Percentiles rank a stretch among this genome's conserved stretches.
Evolutionary conservation across 2,113 vertebrate species (phyloP).

Genomic region (Stercorarius parasiticus): DNA sequence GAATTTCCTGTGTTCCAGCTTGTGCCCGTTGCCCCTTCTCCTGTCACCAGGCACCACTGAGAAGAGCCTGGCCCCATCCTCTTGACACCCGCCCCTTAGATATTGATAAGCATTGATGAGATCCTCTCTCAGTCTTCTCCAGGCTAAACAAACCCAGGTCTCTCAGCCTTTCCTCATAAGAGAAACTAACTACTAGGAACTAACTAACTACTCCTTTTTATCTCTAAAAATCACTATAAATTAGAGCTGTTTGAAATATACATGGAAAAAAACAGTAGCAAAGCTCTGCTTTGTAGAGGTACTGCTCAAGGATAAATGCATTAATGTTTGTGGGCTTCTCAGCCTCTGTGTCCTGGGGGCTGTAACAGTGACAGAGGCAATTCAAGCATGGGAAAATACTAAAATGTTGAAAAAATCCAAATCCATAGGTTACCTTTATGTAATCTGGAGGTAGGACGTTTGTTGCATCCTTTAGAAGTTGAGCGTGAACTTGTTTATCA

Average conservation of each 20-base stretch:
- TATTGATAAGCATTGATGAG: not conserved
- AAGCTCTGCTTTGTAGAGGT: not conserved
- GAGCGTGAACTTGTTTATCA: not conserved
- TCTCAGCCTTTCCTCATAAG: not conserved
- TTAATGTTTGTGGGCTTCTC: not conserved
- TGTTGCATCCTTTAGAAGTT: not conserved
- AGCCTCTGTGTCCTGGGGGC: not conserved
- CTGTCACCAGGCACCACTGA: not conserved
- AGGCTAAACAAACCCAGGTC: not conserved
- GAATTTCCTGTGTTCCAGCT: not conserved
- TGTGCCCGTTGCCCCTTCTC: not conserved
- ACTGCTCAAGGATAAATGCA: not conserved
- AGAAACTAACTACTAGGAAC: not conserved
- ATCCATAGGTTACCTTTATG: not conserved
- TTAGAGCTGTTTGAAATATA: not conserved
- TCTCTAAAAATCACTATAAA: not conserved
- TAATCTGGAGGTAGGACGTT: not conserved
- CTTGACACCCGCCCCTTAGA: not conserved
- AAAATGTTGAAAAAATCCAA: not conserved
- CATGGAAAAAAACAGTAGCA: not conserved
- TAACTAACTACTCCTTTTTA: not conserved
- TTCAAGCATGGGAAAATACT: not conserved
- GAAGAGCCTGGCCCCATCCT: not conserved
- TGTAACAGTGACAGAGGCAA: not conserved
- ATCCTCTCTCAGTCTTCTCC: not conserved